A percentile compares a stretch with the other conserved stretches of the same genome.
Conservation (phyloP, 2,888 invertebrate genomes). For the Drosophila emarginata region DNA sequence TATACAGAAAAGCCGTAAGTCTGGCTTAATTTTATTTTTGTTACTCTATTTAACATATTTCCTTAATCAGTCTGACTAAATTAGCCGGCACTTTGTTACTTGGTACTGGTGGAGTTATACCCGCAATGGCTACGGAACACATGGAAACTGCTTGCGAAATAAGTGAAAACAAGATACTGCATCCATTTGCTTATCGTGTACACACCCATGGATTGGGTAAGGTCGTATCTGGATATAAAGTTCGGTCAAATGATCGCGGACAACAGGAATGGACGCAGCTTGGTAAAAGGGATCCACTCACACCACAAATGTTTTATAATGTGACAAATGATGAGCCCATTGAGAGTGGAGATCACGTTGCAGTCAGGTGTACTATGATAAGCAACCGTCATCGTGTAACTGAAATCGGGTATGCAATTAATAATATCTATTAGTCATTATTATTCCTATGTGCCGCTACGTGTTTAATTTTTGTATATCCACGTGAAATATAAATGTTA, state of each 20-base stretch:
- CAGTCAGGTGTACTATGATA: conserved; percentile 96
- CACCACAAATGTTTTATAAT: conserved; percentile 98
- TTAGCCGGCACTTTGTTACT: conserved; percentile 95
- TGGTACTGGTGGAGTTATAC: conserved; percentile 92
- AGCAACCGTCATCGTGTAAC: conserved; percentile 87
- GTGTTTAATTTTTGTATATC: too few relatives aligned
- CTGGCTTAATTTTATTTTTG: background rate
- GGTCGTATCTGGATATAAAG: conserved; percentile 92
- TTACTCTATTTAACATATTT: background rate
- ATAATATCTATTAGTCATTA: background rate
- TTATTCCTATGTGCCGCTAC: too few relatives aligned
- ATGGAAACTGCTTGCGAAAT: conserved; percentile 96
- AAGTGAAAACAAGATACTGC: conserved; percentile 90
- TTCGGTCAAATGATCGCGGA: conserved; percentile 84
- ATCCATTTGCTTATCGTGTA: conserved; percentile 97
- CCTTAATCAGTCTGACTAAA: conserved; percentile 87
- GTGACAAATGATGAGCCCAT: conserved; percentile 87
- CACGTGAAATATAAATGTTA: too few relatives aligned
- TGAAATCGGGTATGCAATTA: conserved; percentile 87
- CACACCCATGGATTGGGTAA: conserved; percentile 96
- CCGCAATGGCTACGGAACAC: conserved; percentile 87
- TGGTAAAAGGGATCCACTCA: conserved; percentile 93
- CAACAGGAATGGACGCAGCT: conserved; percentile 90
- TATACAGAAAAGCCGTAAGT: conserved; percentile 89
- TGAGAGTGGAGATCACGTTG: conserved; percentile 88